Conservation (phyloP, 2,888 invertebrate genomes). For the Tachina grossa region DNA sequence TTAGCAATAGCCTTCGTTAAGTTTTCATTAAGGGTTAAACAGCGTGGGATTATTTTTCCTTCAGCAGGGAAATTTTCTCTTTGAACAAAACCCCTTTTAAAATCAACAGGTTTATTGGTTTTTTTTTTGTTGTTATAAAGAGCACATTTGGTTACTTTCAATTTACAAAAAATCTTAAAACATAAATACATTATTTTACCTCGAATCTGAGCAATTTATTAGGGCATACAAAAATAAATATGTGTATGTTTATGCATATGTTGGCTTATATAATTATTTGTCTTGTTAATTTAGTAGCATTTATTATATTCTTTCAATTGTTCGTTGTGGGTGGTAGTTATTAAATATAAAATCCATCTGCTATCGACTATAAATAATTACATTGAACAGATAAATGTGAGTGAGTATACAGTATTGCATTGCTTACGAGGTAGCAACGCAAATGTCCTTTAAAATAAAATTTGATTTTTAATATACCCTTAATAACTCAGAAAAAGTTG, state of each 20-base stretch:
- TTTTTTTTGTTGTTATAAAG: neutral
- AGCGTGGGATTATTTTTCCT: neutral
- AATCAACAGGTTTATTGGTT: conserved; percentile 53
- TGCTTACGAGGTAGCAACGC: neutral
- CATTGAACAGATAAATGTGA: too few relatives aligned
- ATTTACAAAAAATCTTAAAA: too few relatives aligned
- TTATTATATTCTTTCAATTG: neutral
- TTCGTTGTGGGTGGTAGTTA: conserved; percentile 21
- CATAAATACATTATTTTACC: neutral
- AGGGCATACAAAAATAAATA: neutral
- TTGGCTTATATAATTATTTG: neutral
- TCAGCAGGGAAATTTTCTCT: conserved; percentile 56
- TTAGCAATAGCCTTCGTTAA: conserved; percentile 59
- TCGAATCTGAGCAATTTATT: neutral
- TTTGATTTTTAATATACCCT: too few relatives aligned
- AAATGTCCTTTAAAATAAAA: too few relatives aligned
- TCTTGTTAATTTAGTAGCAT: neutral
- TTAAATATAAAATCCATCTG: conserved; percentile 5
- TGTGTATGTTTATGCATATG: neutral
- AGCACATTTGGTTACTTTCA: neutral
- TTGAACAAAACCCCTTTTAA: conserved; percentile 7
- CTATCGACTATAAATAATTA: conserved; percentile 42
- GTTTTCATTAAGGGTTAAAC: conserved; percentile 4
- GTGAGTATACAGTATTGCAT: too few relatives aligned
- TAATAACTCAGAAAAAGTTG: too few relatives aligned